Evolutionary conservation across 2,113 vertebrate species (phyloP).

Genomic region (Sturnus vulgaris): DNA sequence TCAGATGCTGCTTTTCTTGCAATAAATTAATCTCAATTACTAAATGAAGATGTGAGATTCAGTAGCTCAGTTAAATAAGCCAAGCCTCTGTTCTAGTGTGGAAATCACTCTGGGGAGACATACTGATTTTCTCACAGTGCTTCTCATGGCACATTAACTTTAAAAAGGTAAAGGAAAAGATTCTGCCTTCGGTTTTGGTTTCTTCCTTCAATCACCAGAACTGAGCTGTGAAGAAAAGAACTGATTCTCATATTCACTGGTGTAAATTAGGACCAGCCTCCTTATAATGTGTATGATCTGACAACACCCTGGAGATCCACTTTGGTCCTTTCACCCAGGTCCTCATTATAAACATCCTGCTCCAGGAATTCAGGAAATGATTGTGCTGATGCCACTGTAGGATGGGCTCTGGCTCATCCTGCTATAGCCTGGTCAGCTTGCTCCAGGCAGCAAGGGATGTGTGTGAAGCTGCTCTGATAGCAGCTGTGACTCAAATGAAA

Average conservation of each 20-base stretch:
- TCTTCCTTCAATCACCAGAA: not conserved
- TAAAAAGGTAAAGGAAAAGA: not conserved
- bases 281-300: rapidly evolving
- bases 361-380: not conserved
- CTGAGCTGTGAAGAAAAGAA: not conserved
- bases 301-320: not conserved
- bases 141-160: not conserved
- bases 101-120: not conserved
- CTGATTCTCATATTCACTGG: not conserved
- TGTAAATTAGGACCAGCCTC: not conserved
- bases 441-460: not conserved
- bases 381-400: not conserved
- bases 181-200: not conserved
- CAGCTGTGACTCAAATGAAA: not conserved
- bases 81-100: not conserved
- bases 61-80: not conserved
- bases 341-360: not conserved
- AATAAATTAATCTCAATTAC: conserved; percentile 7
- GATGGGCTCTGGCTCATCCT: not conserved
- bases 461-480: not conserved
- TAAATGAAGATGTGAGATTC: conserved; percentile 1
- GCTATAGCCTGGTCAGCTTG: not conserved
- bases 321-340: not conserved
- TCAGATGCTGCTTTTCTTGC: not conserved
- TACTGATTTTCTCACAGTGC: not conserved